These are phyloP conservation scores for Heptranchias perlo DNA, from an alignment of 2,113 vertebrate genomes.

Conservation along the genomic window DNA sequence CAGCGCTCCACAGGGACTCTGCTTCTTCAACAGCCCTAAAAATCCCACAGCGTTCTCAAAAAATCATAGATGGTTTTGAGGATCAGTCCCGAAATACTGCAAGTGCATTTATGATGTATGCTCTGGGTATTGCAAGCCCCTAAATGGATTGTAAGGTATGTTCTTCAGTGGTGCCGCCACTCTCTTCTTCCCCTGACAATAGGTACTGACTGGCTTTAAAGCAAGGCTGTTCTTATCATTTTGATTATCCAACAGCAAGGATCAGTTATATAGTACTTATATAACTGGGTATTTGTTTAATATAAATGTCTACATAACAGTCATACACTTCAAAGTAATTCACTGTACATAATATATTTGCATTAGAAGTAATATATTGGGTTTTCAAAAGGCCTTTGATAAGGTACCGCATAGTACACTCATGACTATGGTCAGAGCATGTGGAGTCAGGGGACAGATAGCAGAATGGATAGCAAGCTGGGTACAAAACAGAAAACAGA, in stretches of 20 bases:
- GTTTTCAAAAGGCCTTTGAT: too few relatives aligned
- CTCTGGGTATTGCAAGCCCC: not conserved
- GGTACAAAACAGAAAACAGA: too few relatives aligned
- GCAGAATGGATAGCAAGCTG: too few relatives aligned
- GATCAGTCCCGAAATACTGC: not conserved
- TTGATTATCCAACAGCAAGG: not conserved
- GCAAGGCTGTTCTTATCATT: not conserved
- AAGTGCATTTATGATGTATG: not conserved
- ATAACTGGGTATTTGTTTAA: not conserved
- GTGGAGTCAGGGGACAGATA: too few relatives aligned
- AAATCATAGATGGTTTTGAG: not conserved
- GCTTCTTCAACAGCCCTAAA: not conserved
- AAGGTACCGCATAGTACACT: too few relatives aligned
- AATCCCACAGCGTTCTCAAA: not conserved
- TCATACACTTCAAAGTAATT: slow-evolving; percentile 3
- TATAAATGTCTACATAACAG: not conserved
- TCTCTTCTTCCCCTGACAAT: not conserved
- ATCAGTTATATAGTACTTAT: not conserved
- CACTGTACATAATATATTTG: too few relatives aligned
- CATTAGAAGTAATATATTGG: too few relatives aligned
- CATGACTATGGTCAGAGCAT: too few relatives aligned
- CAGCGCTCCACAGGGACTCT: not conserved
- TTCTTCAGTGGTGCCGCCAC: not conserved
- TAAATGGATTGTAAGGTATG: not conserved
- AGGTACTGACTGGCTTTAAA: not conserved